These are phyloP conservation scores for Chrysolina haemoptera DNA, from an alignment of 2,888 invertebrate species.

Conservation along the genomic window DNA sequence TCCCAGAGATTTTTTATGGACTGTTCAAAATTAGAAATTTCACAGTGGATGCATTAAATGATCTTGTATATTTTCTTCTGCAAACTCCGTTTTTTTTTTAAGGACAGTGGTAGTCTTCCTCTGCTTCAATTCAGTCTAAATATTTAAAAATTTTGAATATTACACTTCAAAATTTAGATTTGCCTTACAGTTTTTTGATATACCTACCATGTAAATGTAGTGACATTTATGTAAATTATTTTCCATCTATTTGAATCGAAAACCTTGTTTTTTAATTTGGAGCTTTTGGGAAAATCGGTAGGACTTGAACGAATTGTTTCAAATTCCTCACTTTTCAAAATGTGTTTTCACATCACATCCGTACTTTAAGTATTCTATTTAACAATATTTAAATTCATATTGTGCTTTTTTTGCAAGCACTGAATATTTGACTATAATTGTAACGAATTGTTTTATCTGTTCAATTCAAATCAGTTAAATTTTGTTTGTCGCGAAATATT, in stretches of 20 bases:
- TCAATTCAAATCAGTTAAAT: not conserved
- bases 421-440: constrained; percentile 23
- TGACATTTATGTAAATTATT: not conserved
- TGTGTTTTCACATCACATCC: constrained; percentile 29
- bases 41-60: too few relatives aligned
- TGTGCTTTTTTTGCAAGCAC: constrained; percentile 38
- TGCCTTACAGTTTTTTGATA: too few relatives aligned
- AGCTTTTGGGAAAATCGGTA: not conserved
- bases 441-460: not conserved
- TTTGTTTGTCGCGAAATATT: too few relatives aligned
- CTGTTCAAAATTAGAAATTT: too few relatives aligned
- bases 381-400: constrained; percentile 21
- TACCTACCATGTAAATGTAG: too few relatives aligned
- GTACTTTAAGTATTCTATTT: constrained; percentile 31
- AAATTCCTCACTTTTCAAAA: not conserved
- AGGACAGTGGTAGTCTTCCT: too few relatives aligned
- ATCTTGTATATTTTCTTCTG: too few relatives aligned
- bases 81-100: too few relatives aligned
- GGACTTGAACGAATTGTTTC: not conserved
- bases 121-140: too few relatives aligned
- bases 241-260: not conserved
- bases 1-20: too few relatives aligned
- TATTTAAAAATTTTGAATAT: too few relatives aligned
- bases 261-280: not conserved
- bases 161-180: too few relatives aligned